Base-by-base conservation (phyloP, 2,113 vertebrate genomes). In the Pseudopodoces humilis region DNA sequence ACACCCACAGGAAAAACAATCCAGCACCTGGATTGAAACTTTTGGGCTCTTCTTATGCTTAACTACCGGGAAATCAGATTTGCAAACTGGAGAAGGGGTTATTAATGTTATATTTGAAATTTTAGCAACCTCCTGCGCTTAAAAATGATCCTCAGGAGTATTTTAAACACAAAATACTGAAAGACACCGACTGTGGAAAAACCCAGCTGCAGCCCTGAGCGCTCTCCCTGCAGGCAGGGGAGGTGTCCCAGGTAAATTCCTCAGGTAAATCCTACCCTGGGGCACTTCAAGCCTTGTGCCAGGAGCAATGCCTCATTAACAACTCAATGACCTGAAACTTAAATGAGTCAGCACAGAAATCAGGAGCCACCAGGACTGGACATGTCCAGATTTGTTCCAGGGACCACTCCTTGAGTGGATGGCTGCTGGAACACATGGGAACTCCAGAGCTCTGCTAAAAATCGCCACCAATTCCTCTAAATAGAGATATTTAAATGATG, bases 331-430 rank as follows among this genome's bases (percentile, higher is more conserved):
- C 8, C 56, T 8, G 16, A 33, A 58, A 69, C 30, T 4, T 10
- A 5, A 68, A 24, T 8, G 24, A 64, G 49, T 17, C 65, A 46
- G 43, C 74, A 41, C 47, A 60, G 56, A 74, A 90, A 22, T 9
- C 33, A 11, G 31, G 24, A 15, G 0, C 13, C n/a, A 44, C 1
- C 0, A 30, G 7, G 24, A 31, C 19, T 21, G 49, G 33, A 39
- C 50, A 8, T 0, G 7, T 17, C 6, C 28, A 55, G 47, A 47
- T 17, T 30, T 15, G 21, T 35, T 35, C 18, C 7, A 22, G 4
- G 22, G 71, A 20, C 3, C 11, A 10, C 30, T 92, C 43, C 33
- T 53, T 1, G 6, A 46, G 50, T 5, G 56, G 14, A 22, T 28
- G 8, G 50, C 50, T 46, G 22, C 7, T 39, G 52, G 60, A 86